These are phyloP conservation scores for Armadillidium nasatum DNA, from an alignment of 1,140 invertebrate genomes.

Conservation along the genomic window DNA sequence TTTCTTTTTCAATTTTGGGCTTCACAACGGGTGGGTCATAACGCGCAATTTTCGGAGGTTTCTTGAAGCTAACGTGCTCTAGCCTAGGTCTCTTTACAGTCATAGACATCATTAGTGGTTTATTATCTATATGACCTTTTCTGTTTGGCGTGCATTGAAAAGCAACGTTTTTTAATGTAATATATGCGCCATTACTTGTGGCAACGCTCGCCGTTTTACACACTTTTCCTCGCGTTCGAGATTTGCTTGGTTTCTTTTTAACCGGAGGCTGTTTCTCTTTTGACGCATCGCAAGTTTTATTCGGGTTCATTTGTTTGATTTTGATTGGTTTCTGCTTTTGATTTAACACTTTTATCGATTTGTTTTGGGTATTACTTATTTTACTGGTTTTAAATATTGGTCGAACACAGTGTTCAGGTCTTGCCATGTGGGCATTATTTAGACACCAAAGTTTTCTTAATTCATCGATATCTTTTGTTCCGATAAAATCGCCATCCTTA, in stretches of 20 bases:
- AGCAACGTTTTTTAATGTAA: slow-evolving; percentile 42
- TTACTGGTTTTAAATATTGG: background rate
- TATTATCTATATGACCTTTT: slow-evolving; percentile 33
- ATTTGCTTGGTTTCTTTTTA: slow-evolving; percentile 36
- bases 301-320: slow-evolving; percentile 22
- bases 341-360: slow-evolving; percentile 19
- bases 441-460: slow-evolving; percentile 42
- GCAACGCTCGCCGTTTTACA: slow-evolving; percentile 42
- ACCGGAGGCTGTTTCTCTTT: slow-evolving; percentile 17
- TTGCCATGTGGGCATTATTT: slow-evolving; percentile 43
- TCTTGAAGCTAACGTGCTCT: slow-evolving; percentile 28
- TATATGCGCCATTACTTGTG: slow-evolving; percentile 42
- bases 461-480: slow-evolving; percentile 37
- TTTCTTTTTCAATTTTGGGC: slow-evolving; percentile 9
- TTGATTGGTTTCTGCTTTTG: slow-evolving; percentile 24
- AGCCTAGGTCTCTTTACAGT: slow-evolving; percentile 40
- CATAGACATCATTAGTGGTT: slow-evolving; percentile 44
- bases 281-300: background rate
- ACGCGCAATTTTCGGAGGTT: slow-evolving; percentile 35
- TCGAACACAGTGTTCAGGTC: slow-evolving; percentile 36
- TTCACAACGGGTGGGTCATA: slow-evolving; percentile 30
- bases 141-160: slow-evolving; percentile 39
- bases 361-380: slow-evolving; percentile 24
- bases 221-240: slow-evolving; percentile 37
- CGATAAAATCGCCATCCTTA: slow-evolving; percentile 46